Base-by-base conservation (phyloP, 37 sponge, comb jelly and placozoan genomes). In the Cliona cf. orientalis region DNA sequence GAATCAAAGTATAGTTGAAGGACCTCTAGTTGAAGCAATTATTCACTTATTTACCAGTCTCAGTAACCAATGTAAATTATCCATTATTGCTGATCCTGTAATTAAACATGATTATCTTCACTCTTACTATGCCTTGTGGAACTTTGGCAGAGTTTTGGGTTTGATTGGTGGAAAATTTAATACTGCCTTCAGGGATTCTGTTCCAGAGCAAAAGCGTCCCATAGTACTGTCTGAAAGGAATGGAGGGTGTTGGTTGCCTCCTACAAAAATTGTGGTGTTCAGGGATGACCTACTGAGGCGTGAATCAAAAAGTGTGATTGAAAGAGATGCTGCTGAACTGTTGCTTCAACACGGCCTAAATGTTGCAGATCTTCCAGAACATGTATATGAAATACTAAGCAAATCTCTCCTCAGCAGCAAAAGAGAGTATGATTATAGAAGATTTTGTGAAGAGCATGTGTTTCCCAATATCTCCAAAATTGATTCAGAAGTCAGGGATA, bases 1-100 rank as follows among this genome's bases (percentile, higher is more conserved):
- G 93, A 92, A 92, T 55, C 22, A 46, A 46, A 42, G 46, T n/a
- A 59, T 92, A 22, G 41, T 76, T 4, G n/a, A 34, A 31, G 78
- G 68, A 61, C 74, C 85, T 3, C 71, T 92, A 33, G 44, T 35
- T 33, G 29, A 66, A 34, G 88, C 85, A 29, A 71, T 80, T 61
- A 53, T 75, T 2, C 28, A 66, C 37, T 32, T 75, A 41, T 71
- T 92, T 45, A 31, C 32, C 23, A 4, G 44, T 17, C 65, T 92
- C 14, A 40, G 31, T 43, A 44, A 38, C 64, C 31, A 63, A 28
- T 43, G 7, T n/a, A 64, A 1, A 26, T 25, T 38, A 7, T 2
- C 12, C 37, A n/a, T n/a, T n/a, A n/a, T n/a, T n/a, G n/a, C n/a
- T n/a, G n/a, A n/a, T n/a, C n/a, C n/a, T 22, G 39, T 25, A 31